A percentile compares a stretch with the other conserved stretches of the same genome.
Evolutionary conservation across 2,113 vertebrate genomes (phyloP).

Genomic region (Corythoichthys haematopterus): DNA sequence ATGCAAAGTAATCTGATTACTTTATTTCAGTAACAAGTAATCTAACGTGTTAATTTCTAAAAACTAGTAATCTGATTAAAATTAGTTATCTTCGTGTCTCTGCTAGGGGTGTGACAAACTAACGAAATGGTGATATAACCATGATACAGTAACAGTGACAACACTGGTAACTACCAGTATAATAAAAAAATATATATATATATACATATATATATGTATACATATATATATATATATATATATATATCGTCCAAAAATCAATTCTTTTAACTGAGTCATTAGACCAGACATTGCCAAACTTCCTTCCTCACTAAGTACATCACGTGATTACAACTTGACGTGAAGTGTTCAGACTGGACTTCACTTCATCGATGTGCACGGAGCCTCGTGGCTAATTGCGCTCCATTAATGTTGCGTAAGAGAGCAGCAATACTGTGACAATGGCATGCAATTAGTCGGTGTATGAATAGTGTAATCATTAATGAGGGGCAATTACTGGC

Average conservation of each 20-base stretch:
- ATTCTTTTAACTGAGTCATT: background rate
- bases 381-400: constrained; percentile 24
- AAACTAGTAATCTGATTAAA: too few relatives aligned
- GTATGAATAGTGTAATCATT: constrained; percentile 55
- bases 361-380: constrained; percentile 15
- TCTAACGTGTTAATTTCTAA: too few relatives aligned
- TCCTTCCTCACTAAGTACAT: background rate
- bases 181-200: too few relatives aligned
- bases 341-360: constrained; percentile 18
- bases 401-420: constrained; percentile 37
- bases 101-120: too few relatives aligned
- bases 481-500: constrained; percentile 36
- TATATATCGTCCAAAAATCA: background rate
- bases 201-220: too few relatives aligned
- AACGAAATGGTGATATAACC: too few relatives aligned
- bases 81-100: too few relatives aligned
- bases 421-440: constrained; percentile 28
- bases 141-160: too few relatives aligned
- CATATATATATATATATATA: too few relatives aligned
- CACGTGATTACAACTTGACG: background rate
- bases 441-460: constrained; percentile 42
- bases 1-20: too few relatives aligned
- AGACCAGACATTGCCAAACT: background rate
- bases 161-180: too few relatives aligned
- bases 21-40: too few relatives aligned